Conservation (phyloP, 2,888 invertebrate genomes). For the Zygaena filipendulae region DNA sequence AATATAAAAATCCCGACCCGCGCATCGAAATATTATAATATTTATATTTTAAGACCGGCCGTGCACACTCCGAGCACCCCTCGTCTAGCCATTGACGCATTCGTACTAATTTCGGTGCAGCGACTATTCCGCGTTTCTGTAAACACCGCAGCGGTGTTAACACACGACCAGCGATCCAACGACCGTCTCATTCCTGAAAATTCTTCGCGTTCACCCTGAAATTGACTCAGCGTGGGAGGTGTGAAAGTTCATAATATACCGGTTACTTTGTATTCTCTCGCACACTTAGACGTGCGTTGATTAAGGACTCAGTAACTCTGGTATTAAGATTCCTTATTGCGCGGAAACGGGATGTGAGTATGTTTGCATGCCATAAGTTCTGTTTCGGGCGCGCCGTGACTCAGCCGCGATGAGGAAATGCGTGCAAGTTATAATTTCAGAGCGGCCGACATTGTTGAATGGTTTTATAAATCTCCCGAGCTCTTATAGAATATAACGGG, state of each 20-base stretch:
- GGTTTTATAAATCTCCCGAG: constrained; percentile 56
- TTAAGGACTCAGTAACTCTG: constrained; percentile 8
- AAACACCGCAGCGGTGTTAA: constrained; percentile 50
- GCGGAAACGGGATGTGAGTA: constrained; percentile 1
- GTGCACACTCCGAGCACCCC: constrained; percentile 37
- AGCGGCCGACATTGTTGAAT: constrained; percentile 56
- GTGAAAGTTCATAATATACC: constrained; percentile 27
- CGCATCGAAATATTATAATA: constrained; percentile 60
- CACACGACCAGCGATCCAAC: constrained; percentile 35
- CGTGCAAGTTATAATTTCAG: constrained; percentile 62
- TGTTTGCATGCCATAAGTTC: constrained; percentile 54
- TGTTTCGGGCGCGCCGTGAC: constrained; percentile 60
- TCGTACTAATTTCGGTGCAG: constrained; percentile 67
- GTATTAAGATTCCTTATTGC: constrained; percentile 1
- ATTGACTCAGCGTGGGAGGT: constrained; percentile 23
- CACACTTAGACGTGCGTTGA: constrained; percentile 25
- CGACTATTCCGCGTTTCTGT: constrained; percentile 64
- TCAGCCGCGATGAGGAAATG: constrained; percentile 64
- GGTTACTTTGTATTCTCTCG: constrained; percentile 25
- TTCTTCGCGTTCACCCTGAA: constrained; percentile 22
- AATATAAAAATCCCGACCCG: constrained; percentile 48
- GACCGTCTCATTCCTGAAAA: constrained; percentile 24
- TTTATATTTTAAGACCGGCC: constrained; percentile 49
- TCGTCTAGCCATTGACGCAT: constrained; percentile 63
- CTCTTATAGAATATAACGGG: too few relatives aligned